Conservation (phyloP, 1,140 invertebrate species). For the Diprion similis region DNA sequence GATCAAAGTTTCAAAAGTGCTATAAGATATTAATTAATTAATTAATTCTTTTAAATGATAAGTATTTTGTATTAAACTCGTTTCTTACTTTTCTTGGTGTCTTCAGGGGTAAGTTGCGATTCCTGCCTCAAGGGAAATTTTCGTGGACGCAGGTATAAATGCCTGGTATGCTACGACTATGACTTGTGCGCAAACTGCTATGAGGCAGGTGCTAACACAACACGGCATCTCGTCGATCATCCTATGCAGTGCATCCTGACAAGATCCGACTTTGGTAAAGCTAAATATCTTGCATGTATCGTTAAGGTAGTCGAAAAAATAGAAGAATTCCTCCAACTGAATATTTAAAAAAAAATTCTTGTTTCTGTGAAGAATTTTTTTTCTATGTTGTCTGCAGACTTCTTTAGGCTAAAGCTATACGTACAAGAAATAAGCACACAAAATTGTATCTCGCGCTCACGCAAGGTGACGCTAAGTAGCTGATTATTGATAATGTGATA, state of each 20-base stretch:
- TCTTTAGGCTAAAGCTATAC: too few species aligned
- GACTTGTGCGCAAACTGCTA: slow-evolving; percentile 97
- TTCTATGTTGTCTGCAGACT: too few species aligned
- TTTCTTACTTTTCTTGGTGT: slow-evolving; percentile 9
- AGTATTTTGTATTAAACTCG: background rate
- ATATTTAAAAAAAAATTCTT: too few species aligned
- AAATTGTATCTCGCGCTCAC: too few species aligned
- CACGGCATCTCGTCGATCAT: slow-evolving; percentile 93
- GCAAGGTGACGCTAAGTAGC: too few species aligned
- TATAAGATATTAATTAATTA: slow-evolving; percentile 14
- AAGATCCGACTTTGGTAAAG: slow-evolving; percentile 91
- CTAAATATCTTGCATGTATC: too few species aligned
- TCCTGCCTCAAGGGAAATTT: slow-evolving; percentile 98
- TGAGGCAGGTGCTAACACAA: slow-evolving; percentile 91
- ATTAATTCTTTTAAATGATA: slow-evolving; percentile 28
- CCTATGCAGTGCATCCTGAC: slow-evolving; percentile 99
- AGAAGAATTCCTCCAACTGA: too few species aligned
- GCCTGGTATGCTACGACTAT: slow-evolving; percentile 98
- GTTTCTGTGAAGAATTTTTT: too few species aligned
- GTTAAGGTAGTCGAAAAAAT: too few species aligned
- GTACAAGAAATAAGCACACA: too few species aligned
- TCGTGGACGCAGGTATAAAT: slow-evolving; percentile 96
- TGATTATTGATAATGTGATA: too few species aligned
- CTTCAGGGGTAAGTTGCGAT: slow-evolving; percentile 96
- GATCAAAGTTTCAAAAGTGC: slow-evolving; percentile 62